Conservation (phyloP, 2,888 invertebrate genomes). For the Ophion ellenae region DNA sequence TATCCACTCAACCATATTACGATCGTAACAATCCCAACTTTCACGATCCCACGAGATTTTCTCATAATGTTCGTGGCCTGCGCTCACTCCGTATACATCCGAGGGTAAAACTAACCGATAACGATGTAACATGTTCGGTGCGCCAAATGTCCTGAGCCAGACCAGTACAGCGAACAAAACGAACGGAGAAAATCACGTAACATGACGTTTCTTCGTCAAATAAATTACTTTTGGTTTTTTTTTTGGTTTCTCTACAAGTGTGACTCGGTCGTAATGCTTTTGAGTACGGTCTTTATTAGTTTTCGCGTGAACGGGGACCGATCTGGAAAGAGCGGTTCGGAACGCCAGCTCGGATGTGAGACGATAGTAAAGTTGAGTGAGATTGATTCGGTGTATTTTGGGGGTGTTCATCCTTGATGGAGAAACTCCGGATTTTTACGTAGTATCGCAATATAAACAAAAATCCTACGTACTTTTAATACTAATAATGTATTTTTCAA, state of each 20-base stretch:
- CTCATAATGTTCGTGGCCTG: constrained; percentile 35
- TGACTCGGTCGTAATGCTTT: background rate
- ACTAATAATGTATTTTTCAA: too few species aligned
- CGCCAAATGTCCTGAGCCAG: background rate
- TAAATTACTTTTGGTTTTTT: background rate
- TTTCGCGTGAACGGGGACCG: background rate
- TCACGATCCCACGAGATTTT: constrained; percentile 39
- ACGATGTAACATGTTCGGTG: background rate
- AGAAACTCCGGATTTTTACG: background rate
- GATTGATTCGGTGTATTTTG: background rate
- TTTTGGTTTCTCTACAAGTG: background rate
- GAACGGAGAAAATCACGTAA: background rate
- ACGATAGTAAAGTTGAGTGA: background rate
- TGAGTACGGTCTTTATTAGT: background rate
- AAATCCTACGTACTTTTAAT: too few species aligned
- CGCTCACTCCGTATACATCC: background rate
- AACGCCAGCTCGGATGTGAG: background rate
- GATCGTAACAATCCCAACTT: constrained; percentile 44
- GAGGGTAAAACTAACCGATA: constrained; percentile 13
- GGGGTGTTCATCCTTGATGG: background rate
- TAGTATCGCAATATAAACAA: too few species aligned
- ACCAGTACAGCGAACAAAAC: background rate
- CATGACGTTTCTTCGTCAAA: background rate
- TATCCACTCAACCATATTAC: constrained; percentile 18
- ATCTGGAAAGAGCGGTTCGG: background rate